Conservation (phyloP, 1,140 invertebrate genomes). For the Bombus sylvicola region DNA sequence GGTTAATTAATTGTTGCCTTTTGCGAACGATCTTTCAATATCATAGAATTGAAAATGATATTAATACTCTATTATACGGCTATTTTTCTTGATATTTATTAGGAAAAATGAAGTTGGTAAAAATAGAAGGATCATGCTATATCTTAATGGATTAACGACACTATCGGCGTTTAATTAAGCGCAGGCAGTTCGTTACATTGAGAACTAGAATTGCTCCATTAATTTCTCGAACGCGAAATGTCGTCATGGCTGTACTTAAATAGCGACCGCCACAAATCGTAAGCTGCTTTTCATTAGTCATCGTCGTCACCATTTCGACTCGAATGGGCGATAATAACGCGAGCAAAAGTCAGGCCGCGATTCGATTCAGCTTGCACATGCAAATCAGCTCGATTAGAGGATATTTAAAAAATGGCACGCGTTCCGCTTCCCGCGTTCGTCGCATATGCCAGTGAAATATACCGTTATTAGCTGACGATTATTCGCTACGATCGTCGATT, state of each 20-base stretch:
- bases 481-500: conserved; percentile 1
- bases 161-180: neutral
- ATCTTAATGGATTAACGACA: neutral
- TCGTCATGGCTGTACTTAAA: too few relatives aligned
- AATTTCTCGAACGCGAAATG: neutral
- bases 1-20: neutral
- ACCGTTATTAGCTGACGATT: neutral
- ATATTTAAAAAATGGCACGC: conserved; percentile 6
- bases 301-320: neutral
- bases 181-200: neutral
- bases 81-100: too few relatives aligned
- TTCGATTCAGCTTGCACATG: neutral
- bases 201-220: neutral
- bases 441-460: conserved; percentile 15
- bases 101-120: too few relatives aligned
- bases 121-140: neutral
- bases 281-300: neutral
- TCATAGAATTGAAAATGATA: neutral
- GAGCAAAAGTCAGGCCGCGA: too few relatives aligned
- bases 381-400: neutral
- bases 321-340: neutral
- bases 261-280: neutral
- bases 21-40: neutral
- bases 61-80: neutral
- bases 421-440: neutral